These are phyloP conservation scores for Ceyx margarethae DNA, from an alignment of 2,113 vertebrate species.

Conservation along the genomic window DNA sequence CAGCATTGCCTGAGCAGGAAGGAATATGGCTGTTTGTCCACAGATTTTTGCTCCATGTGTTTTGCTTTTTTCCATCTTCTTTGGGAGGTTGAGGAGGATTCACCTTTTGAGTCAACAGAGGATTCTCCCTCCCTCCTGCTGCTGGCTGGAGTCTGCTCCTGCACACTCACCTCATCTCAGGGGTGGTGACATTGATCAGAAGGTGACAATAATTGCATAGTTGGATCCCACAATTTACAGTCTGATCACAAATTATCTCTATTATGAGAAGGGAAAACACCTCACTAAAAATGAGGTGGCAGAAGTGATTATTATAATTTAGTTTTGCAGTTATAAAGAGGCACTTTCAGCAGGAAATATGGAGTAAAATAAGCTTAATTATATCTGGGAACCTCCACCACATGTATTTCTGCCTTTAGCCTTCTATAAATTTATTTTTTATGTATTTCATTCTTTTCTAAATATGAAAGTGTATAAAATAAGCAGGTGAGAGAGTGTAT, in stretches of 20 bases:
- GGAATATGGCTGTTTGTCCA: background rate
- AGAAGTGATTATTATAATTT: background rate
- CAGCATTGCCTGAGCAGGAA: background rate
- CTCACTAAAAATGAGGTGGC: too few relatives aligned
- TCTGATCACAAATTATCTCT: too few relatives aligned
- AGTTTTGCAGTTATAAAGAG: background rate
- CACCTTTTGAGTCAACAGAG: too few relatives aligned
- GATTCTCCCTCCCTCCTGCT: too few relatives aligned
- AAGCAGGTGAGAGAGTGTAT: background rate
- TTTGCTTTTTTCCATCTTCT: too few relatives aligned
- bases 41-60: background rate
- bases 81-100: too few relatives aligned
- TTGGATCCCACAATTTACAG: too few relatives aligned
- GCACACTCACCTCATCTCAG: too few relatives aligned
- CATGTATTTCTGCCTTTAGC: background rate
- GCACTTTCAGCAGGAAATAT: background rate
- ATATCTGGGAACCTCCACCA: background rate
- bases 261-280: too few relatives aligned
- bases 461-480: background rate
- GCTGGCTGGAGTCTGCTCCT: too few relatives aligned
- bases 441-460: background rate
- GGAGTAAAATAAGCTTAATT: background rate
- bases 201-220: too few relatives aligned
- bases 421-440: background rate
- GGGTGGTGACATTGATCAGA: too few relatives aligned